Conservation (phyloP, 2,888 invertebrate genomes). For the Acrocyrtus sp. region DNA sequence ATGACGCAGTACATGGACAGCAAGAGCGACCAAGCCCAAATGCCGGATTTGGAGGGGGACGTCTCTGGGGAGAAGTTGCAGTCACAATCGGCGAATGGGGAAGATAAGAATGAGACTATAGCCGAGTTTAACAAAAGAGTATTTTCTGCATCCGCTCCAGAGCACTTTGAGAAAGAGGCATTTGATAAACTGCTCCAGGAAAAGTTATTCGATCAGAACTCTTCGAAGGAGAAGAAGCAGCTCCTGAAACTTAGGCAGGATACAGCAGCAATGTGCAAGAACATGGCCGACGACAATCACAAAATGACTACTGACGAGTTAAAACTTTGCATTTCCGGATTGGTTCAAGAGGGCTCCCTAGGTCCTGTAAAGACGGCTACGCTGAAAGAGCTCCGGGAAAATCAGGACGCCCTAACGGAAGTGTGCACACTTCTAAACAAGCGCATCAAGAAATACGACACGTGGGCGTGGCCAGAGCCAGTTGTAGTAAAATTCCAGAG, state of each 20-base stretch:
- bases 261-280: constrained; percentile 18
- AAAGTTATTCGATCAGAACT: constrained; percentile 32
- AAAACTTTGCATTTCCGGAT: constrained; percentile 43
- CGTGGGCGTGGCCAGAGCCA: constrained; percentile 46
- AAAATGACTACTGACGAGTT: constrained; percentile 14
- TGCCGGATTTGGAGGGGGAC: constrained; percentile 7
- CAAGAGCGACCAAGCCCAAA: neutral
- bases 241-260: constrained; percentile 11
- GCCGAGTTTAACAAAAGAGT: constrained; percentile 23
- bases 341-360: constrained; percentile 42
- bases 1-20: constrained; percentile 44
- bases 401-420: constrained; percentile 50
- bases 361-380: constrained; percentile 35
- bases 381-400: constrained; percentile 47
- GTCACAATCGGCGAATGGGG: neutral
- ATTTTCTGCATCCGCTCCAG: constrained; percentile 19
- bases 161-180: constrained; percentile 18
- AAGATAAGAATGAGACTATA: constrained; percentile 42
- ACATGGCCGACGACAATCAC: neutral
- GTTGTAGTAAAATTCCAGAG: constrained; percentile 40
- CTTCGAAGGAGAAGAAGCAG: constrained; percentile 16
- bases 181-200: constrained; percentile 34
- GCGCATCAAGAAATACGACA: constrained; percentile 31
- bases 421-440: constrained; percentile 48
- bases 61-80: neutral